Evolutionary conservation across 2,797 vertebrate species (phyloP).

Genomic region (Notolepis coatsorum): DNA sequence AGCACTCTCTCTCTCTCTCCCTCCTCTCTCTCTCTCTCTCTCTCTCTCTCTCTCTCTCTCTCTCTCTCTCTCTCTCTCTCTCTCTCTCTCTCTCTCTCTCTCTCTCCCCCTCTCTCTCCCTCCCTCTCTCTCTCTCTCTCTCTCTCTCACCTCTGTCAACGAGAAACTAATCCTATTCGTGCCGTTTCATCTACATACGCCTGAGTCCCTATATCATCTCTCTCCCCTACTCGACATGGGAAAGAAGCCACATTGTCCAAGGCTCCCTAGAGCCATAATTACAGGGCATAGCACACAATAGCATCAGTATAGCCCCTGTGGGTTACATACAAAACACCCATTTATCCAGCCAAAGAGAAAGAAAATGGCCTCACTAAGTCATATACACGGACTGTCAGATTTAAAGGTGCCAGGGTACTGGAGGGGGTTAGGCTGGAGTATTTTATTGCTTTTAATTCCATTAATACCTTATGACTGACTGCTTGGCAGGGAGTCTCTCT

Average conservation of each 20-base stretch:
- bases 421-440: conserved; percentile 35
- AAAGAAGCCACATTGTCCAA: conserved; percentile 19
- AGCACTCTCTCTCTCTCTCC: too few relatives aligned
- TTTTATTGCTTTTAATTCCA: conserved; percentile 74
- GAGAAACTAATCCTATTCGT: conserved; percentile 74
- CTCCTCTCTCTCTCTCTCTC: not conserved
- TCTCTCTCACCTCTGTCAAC: conserved; percentile 48
- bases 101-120: not conserved
- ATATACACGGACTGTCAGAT: conserved; percentile 20
- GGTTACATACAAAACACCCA: not conserved
- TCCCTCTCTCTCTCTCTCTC: too few relatives aligned
- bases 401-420: conserved; percentile 8
- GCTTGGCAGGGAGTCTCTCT: conserved; percentile 54
- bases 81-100: too few relatives aligned
- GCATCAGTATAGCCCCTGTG: not conserved
- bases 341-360: not conserved
- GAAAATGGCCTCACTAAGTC: conserved; percentile 19
- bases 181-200: conserved; percentile 64
- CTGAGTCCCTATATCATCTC: conserved; percentile 61
- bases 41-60: not conserved
- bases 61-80: too few relatives aligned
- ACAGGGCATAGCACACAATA: conserved; percentile 14
- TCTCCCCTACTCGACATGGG: conserved; percentile 54
- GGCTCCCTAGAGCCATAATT: conserved; percentile 14
- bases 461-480: conserved; percentile 60